Evolutionary conservation across 2,113 vertebrate genomes (phyloP).

Genomic region (Lophius piscatorius): DNA sequence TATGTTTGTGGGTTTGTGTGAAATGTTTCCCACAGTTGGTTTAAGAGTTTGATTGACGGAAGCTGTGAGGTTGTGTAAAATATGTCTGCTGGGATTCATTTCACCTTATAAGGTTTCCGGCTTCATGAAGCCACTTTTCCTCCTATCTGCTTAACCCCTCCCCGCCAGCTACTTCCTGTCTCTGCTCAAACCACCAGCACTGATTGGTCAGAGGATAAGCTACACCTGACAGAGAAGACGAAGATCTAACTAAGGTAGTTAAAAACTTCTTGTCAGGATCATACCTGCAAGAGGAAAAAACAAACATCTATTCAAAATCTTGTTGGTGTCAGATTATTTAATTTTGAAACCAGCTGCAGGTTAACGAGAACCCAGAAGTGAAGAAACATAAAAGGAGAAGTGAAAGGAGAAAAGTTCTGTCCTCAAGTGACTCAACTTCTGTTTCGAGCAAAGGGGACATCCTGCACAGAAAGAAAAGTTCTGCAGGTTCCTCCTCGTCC

Average conservation of each 20-base stretch:
- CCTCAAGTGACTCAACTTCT: slow-evolving; percentile 52
- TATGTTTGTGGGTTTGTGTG: too few relatives aligned
- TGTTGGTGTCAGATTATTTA: background rate
- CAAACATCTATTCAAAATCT: background rate
- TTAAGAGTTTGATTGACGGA: too few relatives aligned
- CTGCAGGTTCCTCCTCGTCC: too few relatives aligned
- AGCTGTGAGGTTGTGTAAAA: slow-evolving; percentile 1
- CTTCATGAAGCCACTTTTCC: background rate
- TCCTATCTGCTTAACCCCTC: slow-evolving; percentile 31
- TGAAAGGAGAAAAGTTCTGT: slow-evolving; percentile 24
- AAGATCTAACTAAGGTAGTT: background rate
- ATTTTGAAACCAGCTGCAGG: background rate
- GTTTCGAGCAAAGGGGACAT: background rate
- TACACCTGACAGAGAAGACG: background rate
- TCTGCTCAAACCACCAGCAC: background rate
- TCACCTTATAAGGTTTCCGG: slow-evolving; percentile 50
- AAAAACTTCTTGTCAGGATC: background rate
- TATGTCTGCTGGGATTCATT: background rate
- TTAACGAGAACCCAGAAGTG: slow-evolving; percentile 9
- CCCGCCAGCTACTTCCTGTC: slow-evolving; percentile 26
- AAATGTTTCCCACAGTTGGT: too few relatives aligned
- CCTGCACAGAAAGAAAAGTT: background rate
- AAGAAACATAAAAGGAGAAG: slow-evolving; percentile 56
- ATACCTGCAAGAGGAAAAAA: background rate
- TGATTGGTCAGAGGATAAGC: slow-evolving; percentile 17